These are phyloP conservation scores for Lophochroa leadbeateri DNA, from an alignment of 2,113 vertebrate species.

Conservation along the genomic window DNA sequence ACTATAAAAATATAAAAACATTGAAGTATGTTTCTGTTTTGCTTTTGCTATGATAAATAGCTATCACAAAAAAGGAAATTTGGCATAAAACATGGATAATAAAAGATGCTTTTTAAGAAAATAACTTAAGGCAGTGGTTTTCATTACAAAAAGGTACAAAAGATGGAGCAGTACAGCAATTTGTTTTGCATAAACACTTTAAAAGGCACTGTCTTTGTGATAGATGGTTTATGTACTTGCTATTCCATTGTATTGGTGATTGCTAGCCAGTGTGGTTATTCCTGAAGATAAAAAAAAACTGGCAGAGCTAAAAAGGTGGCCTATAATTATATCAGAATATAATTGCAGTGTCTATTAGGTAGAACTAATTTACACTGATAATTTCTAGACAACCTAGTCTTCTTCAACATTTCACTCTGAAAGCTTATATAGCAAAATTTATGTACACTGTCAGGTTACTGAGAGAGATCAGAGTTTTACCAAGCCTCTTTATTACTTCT, in stretches of 20 bases:
- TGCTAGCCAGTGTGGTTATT: not conserved
- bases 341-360: not conserved
- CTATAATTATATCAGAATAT: not conserved
- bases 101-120: slow-evolving; percentile 37
- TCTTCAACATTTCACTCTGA: not conserved
- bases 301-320: not conserved
- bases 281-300: not conserved
- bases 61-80: slow-evolving; percentile 26
- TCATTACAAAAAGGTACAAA: slow-evolving; percentile 43
- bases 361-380: not conserved
- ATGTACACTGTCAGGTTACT: not conserved
- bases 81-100: not conserved
- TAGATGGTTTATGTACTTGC: not conserved
- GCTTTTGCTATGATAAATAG: slow-evolving; percentile 49
- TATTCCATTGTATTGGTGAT: not conserved
- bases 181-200: slow-evolving; percentile 39
- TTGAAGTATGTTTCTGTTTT: slow-evolving; percentile 30
- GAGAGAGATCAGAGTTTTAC: not conserved
- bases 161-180: not conserved
- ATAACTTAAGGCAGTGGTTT: slow-evolving; percentile 41
- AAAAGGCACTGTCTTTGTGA: not conserved
- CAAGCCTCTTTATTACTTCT: not conserved
- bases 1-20: slow-evolving; percentile 33
- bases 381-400: not conserved
- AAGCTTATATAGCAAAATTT: not conserved